Conservation (phyloP, 2,113 vertebrate genomes). For the Nibea coibor region DNA sequence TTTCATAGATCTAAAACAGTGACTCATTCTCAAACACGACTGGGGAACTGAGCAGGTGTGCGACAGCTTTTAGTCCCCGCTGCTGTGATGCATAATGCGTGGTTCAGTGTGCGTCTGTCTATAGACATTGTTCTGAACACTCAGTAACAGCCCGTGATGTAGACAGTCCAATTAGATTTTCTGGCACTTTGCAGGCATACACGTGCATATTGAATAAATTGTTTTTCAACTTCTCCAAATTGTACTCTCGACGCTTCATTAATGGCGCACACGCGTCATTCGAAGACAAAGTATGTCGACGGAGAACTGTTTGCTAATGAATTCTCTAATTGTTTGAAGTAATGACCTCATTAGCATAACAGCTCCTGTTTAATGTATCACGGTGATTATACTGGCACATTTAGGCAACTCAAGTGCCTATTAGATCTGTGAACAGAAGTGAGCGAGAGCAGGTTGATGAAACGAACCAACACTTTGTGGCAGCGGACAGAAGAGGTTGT, state of each 20-base stretch:
- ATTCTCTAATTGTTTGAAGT: conserved; percentile 38
- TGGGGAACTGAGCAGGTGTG: neutral
- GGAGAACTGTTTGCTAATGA: conserved; percentile 23
- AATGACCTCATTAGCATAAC: conserved; percentile 29
- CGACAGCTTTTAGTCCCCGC: neutral
- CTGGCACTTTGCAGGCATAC: neutral
- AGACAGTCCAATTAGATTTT: conserved; percentile 31
- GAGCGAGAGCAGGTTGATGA: neutral
- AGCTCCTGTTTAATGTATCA: conserved; percentile 24
- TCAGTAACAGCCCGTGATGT: neutral
- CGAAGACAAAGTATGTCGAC: conserved; percentile 12
- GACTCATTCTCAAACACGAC: neutral
- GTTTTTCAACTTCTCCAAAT: conserved; percentile 4
- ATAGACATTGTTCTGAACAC: neutral
- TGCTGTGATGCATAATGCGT: neutral
- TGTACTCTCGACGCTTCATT: conserved; percentile 21
- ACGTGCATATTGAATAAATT: conserved; percentile 16
- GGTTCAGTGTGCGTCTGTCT: neutral
- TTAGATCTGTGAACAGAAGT: conserved; percentile 51
- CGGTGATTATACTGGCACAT: conserved; percentile 14
- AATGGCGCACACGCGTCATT: conserved; percentile 8
- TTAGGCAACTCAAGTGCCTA: conserved; percentile 22
- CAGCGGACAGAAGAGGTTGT: neutral
- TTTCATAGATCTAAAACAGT: conserved; percentile 36
- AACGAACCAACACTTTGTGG: conserved; percentile 15